phyloP scores from a whole-genome alignment of 2,888 invertebrate species.

The Dicranocentrus wangi region DNA sequence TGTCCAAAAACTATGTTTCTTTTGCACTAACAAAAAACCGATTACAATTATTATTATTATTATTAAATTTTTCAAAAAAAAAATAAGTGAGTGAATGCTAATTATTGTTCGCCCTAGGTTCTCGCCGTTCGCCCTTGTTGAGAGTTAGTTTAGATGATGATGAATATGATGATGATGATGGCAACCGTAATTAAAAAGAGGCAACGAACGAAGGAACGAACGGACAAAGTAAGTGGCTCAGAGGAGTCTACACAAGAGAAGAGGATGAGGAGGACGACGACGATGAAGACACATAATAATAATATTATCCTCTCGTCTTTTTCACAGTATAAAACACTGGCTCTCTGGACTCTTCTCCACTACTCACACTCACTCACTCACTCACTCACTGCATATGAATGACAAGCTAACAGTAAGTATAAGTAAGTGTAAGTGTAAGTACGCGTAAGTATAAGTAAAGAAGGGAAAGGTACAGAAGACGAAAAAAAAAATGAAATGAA shows the following conservation, averaged over 20 bases:
- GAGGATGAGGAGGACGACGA: too few species aligned
- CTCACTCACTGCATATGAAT: not conserved
- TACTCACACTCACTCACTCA: not conserved
- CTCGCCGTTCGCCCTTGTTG: not conserved
- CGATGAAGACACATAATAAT: too few species aligned
- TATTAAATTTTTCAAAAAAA: too few species aligned
- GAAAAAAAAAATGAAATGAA: not conserved
- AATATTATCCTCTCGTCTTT: too few species aligned
- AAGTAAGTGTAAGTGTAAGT: not conserved
- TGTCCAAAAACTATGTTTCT: too few species aligned
- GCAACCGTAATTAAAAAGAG: not conserved
- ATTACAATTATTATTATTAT: not conserved
- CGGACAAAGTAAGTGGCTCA: not conserved
- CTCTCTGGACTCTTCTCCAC: too few species aligned
- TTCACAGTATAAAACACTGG: too few species aligned
- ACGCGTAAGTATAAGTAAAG: not conserved
- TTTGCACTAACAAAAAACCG: not conserved
- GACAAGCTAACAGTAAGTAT: not conserved
- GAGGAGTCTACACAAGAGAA: too few species aligned
- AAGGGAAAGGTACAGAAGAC: conserved; percentile 1
- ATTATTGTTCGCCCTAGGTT: too few species aligned
- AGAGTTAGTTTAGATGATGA: conserved; percentile 11
- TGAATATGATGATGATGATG: not conserved
- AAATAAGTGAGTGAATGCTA: too few species aligned
- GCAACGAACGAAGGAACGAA: not conserved